phyloP scores from a whole-genome alignment of 1,140 invertebrate genomes.

The Heterodera carotae region DNA sequence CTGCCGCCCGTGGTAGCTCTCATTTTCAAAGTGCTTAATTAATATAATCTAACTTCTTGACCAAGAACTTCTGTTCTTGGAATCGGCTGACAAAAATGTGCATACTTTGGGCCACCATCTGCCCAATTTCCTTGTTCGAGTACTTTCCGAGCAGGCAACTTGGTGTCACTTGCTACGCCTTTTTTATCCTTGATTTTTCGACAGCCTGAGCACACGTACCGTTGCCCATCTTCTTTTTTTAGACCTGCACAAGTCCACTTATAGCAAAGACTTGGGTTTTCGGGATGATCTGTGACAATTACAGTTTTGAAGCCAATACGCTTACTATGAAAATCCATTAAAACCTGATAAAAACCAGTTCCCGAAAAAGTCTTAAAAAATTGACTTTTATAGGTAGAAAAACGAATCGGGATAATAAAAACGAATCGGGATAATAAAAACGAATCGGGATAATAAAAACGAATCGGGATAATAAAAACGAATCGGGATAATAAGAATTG shows the following conservation, averaged over 20 bases:
- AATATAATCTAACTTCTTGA: neutral
- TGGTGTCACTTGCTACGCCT: neutral
- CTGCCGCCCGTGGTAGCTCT: too few relatives aligned
- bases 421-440: too few relatives aligned
- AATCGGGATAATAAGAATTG: too few relatives aligned
- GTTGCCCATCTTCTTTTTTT: neutral
- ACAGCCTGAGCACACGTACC: neutral
- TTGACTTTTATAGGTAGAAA: too few relatives aligned
- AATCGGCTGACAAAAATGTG: neutral
- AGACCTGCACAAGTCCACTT: neutral
- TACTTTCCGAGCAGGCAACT: too few relatives aligned
- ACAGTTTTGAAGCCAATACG: neutral
- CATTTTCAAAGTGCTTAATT: neutral
- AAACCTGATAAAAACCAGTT: too few relatives aligned
- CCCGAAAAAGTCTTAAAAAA: too few relatives aligned
- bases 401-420: too few relatives aligned
- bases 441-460: too few relatives aligned
- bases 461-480: too few relatives aligned
- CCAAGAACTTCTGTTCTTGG: neutral
- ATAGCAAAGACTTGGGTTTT: neutral
- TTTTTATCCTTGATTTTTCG: neutral
- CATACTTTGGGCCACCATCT: neutral
- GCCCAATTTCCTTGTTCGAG: too few relatives aligned
- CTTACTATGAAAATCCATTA: neutral
- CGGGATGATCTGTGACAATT: neutral